These are phyloP conservation scores for Xestia xanthographa DNA, from an alignment of 2,888 invertebrate species.

Conservation along the genomic window DNA sequence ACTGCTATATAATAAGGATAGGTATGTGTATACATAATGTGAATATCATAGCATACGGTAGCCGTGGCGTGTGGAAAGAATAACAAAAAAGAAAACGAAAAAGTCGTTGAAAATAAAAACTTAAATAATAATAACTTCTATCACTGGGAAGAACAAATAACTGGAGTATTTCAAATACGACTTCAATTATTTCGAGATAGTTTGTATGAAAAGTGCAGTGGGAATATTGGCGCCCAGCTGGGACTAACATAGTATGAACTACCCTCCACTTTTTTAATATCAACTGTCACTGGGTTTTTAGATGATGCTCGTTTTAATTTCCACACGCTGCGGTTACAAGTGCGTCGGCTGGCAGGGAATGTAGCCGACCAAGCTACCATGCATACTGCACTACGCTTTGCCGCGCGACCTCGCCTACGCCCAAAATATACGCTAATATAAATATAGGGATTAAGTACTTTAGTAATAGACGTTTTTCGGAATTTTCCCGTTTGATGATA, in stretches of 20 bases:
- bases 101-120: constrained; percentile 9
- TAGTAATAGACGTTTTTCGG: constrained; percentile 65
- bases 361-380: constrained; percentile 86
- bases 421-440: constrained; percentile 65
- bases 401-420: constrained; percentile 79
- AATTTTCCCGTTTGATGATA: constrained; percentile 47
- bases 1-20: constrained; percentile 86
- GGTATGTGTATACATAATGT: constrained; percentile 85
- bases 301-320: constrained; percentile 43
- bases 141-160: constrained; percentile 24
- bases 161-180: neutral
- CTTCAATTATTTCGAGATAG: constrained; percentile 4
- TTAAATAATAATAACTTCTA: constrained; percentile 1
- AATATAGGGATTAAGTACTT: constrained; percentile 68
- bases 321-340: constrained; percentile 82
- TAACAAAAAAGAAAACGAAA: constrained; percentile 12
- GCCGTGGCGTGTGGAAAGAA: constrained; percentile 78
- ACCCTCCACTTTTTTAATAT: neutral
- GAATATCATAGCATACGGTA: constrained; percentile 84
- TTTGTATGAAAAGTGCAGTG: constrained; percentile 2
- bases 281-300: neutral
- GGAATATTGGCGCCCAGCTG: constrained; percentile 34
- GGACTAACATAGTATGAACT: constrained; percentile 11
- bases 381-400: constrained; percentile 82
- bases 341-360: constrained; percentile 81